Evolutionary conservation across 2,797 vertebrate genomes (phyloP).

Genomic region (Pangasius larnaudii): DNA sequence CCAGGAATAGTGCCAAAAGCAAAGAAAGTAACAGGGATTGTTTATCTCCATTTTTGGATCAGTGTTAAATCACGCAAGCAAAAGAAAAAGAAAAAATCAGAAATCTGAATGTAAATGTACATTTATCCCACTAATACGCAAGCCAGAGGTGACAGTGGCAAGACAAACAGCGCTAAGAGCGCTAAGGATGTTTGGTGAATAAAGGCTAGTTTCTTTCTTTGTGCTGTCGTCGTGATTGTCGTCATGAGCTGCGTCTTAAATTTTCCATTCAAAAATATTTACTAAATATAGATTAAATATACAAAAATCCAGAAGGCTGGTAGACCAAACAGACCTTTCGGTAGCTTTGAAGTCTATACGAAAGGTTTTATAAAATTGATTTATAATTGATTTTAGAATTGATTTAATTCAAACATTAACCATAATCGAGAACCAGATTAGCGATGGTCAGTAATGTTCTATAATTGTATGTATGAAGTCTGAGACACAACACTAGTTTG

Average conservation of each 20-base stretch:
- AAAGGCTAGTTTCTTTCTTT: not conserved
- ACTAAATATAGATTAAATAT: no score
- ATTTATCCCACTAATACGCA: not conserved
- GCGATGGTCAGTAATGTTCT: not conserved
- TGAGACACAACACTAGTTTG: not conserved
- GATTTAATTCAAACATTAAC: no score
- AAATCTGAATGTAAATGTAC: not conserved
- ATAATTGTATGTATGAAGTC: not conserved
- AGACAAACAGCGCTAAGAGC: not conserved
- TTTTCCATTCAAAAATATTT: no score
- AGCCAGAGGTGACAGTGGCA: not conserved
- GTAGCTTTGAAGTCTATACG: not conserved
- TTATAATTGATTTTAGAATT: no score
- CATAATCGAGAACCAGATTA: not conserved
- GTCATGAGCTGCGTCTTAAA: not conserved
- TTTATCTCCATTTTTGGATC: not conserved
- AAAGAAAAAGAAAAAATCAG: not conserved
- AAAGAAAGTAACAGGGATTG: constrained; percentile 2
- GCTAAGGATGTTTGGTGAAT: not conserved
- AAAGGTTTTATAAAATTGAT: not conserved
- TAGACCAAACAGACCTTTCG: not conserved
- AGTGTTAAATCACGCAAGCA: not conserved
- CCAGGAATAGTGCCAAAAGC: not conserved
- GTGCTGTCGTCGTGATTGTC: not conserved
- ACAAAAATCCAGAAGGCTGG: no score